A percentile compares a stretch with the other conserved stretches of the same genome.
Conservation (phyloP, 2,797 vertebrate species). For the Tenualosa thibaudeaui region DNA sequence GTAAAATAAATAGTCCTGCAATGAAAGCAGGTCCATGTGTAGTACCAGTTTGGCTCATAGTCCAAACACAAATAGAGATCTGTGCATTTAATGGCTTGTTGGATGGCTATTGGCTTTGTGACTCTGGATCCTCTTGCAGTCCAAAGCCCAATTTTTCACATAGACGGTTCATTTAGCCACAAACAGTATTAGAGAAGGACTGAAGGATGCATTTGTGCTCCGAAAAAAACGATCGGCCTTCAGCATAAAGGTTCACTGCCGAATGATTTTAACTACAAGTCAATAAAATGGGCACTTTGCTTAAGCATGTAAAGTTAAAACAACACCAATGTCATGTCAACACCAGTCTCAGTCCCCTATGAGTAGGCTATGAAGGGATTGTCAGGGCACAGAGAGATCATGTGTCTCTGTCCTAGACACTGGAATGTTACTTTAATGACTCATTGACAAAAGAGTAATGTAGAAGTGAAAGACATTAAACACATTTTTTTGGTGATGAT, state of each 20-base stretch:
- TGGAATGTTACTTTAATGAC: neutral
- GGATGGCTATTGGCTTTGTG: constrained; percentile 7
- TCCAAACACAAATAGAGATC: constrained; percentile 16
- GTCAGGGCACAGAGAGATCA: neutral
- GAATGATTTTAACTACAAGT: neutral
- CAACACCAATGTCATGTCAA: neutral
- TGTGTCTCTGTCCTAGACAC: neutral
- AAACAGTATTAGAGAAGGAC: neutral
- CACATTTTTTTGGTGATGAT: neutral
- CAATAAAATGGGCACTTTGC: neutral
- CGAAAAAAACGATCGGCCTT: neutral
- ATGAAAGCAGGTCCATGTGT: neutral
- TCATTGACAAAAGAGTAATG: neutral
- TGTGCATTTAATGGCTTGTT: neutral
- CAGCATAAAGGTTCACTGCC: neutral
- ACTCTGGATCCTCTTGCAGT: neutral
- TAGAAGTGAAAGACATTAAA: neutral
- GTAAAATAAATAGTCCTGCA: neutral
- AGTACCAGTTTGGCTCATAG: neutral
- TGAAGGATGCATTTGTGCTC: constrained; percentile 4
- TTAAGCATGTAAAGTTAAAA: neutral
- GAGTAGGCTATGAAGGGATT: neutral
- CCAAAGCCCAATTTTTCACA: constrained; percentile 3
- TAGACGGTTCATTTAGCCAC: constrained; percentile 13
- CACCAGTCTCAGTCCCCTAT: neutral